Evolutionary conservation across 1,140 invertebrate genomes (phyloP).

Genomic region (Stegodyphus dumicola): DNA sequence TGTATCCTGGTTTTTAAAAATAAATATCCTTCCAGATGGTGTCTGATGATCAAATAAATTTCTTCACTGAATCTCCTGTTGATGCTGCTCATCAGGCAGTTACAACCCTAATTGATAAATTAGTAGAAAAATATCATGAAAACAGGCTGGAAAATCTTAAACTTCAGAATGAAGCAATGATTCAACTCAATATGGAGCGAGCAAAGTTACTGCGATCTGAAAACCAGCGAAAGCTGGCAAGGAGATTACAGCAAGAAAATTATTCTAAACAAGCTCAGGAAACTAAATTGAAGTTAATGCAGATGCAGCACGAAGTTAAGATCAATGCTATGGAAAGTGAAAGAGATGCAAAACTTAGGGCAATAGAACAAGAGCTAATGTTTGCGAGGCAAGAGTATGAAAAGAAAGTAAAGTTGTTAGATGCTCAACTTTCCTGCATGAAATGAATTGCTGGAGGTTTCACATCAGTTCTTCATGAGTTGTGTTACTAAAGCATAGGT

Average conservation of each 20-base stretch:
- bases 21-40: slow-evolving; percentile 10
- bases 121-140: slow-evolving; percentile 57
- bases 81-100: slow-evolving; percentile 46
- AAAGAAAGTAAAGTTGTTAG: slow-evolving; percentile 47
- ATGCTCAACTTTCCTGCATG: slow-evolving; percentile 43
- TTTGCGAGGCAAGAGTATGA: slow-evolving; percentile 56
- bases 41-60: slow-evolving; percentile 37
- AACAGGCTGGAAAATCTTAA: slow-evolving; percentile 47
- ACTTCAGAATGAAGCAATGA: slow-evolving; percentile 18
- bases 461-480: not conserved
- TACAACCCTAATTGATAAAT: slow-evolving; percentile 46
- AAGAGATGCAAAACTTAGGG: slow-evolving; percentile 34
- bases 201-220: slow-evolving; percentile 3
- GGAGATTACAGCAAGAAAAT: not conserved
- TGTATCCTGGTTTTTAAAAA: not conserved
- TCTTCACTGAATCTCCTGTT: slow-evolving; percentile 49
- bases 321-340: slow-evolving; percentile 45
- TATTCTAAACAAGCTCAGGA: slow-evolving; percentile 12
- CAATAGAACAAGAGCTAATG: slow-evolving; percentile 45
- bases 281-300: slow-evolving; percentile 21
- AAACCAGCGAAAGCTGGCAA: slow-evolving; percentile 25
- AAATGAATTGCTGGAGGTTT: slow-evolving; percentile 8
- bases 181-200: slow-evolving; percentile 3
- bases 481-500: not conserved
- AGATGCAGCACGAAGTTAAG: slow-evolving; percentile 27